Conservation (phyloP, 2,888 invertebrate genomes). For the Teinopalpus imperialis region DNA sequence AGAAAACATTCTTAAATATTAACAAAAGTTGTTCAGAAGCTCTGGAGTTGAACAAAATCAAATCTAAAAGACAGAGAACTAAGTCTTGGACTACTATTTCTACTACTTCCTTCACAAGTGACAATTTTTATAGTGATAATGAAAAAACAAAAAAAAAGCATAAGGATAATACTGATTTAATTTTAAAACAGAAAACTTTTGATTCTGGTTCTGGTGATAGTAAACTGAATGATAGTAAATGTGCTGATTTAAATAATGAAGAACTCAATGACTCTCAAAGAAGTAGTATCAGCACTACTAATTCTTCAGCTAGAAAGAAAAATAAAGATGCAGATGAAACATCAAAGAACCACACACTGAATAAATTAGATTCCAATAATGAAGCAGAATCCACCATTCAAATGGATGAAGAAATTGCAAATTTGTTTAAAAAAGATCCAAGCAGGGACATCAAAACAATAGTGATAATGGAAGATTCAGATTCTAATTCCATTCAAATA, state of each 20-base stretch:
- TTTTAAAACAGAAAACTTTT: constrained; percentile 19
- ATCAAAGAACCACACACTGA: constrained; percentile 6
- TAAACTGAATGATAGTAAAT: constrained; percentile 22
- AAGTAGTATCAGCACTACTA: not conserved
- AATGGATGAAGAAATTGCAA: constrained; percentile 34
- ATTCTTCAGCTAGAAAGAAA: constrained; percentile 24
- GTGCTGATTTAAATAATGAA: constrained; percentile 11
- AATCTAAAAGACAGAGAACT: constrained; percentile 53
- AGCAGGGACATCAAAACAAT: constrained; percentile 41
- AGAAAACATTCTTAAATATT: constrained; percentile 33
- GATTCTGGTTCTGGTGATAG: constrained; percentile 30
- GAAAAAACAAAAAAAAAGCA: constrained; percentile 44
- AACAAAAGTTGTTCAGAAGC: constrained; percentile 54
- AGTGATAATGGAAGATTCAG: constrained; percentile 59
- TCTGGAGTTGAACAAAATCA: constrained; percentile 34
- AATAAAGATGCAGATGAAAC: constrained; percentile 30
- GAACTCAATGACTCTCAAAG: constrained; percentile 1
- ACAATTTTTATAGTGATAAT: constrained; percentile 53
- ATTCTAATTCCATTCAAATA: constrained; percentile 48
- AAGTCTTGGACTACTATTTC: constrained; percentile 56
- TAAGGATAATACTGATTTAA: constrained; percentile 25
- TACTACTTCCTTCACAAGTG: constrained; percentile 33
- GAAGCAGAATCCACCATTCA: constrained; percentile 1
- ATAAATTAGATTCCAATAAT: constrained; percentile 1
- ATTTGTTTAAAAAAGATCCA: constrained; percentile 48